phyloP scores from a whole-genome alignment of 2,797 vertebrate species.

The Pitangus sulphuratus region DNA sequence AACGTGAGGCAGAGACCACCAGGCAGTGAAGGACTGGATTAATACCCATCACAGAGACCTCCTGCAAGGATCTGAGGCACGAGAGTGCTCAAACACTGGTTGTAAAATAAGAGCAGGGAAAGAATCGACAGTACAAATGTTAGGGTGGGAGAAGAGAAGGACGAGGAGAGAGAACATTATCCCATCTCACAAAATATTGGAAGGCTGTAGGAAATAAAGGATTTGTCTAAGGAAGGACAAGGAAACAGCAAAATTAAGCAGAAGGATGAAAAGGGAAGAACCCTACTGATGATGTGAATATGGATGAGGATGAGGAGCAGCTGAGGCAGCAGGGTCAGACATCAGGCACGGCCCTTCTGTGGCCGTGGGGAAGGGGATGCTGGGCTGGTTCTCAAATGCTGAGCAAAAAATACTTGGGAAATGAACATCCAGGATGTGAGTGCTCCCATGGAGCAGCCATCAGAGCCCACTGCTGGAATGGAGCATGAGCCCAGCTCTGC shows the following conservation, averaged over 20 bases:
- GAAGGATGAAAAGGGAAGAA: neutral
- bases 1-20: neutral
- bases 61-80: neutral
- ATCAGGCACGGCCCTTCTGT: neutral
- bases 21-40: neutral
- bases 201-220: neutral
- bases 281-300: neutral
- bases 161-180: neutral
- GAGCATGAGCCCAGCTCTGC: neutral
- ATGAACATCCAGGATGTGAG: neutral
- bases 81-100: neutral
- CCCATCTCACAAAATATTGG: neutral
- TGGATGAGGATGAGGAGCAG: neutral
- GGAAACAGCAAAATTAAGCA: neutral
- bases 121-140: fast-evolving
- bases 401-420: neutral
- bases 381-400: neutral
- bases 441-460: neutral
- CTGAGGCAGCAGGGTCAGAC: neutral
- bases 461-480: neutral
- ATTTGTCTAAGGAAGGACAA: neutral
- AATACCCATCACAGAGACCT: neutral
- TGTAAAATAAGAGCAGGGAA: neutral
- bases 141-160: neutral
- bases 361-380: neutral